phyloP scores from a whole-genome alignment of 2,888 invertebrate species.

The Zeuzera pyrina region DNA sequence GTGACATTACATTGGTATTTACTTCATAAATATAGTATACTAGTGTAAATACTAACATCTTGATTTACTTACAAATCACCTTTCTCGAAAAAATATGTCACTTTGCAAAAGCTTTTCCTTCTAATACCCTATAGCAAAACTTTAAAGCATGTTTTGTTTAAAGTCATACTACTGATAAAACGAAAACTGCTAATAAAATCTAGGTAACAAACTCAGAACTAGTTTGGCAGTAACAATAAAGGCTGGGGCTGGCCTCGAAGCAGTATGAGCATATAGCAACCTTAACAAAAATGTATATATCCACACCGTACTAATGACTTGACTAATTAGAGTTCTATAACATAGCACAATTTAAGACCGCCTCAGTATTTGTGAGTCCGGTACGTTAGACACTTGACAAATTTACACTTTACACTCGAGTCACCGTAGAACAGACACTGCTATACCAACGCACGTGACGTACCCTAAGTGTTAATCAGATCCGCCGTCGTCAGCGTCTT shows the following conservation, averaged over 20 bases:
- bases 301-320: conserved; percentile 55
- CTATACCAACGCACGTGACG: conserved; percentile 30
- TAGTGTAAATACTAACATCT: too few species aligned
- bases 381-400: conserved; percentile 48
- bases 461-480: conserved; percentile 46
- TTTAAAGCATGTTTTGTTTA: too few species aligned
- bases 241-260: conserved; percentile 59
- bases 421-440: conserved; percentile 47
- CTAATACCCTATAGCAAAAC: too few species aligned
- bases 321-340: conserved; percentile 50
- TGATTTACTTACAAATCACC: too few species aligned
- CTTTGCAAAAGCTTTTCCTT: too few species aligned
- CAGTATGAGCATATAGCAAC: conserved; percentile 50
- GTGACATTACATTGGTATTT: too few species aligned
- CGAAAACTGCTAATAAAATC: too few species aligned
- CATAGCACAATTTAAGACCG: conserved; percentile 53
- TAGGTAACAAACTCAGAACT: conserved; percentile 10
- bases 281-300: conserved; percentile 41
- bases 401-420: conserved; percentile 69
- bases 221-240: conserved; percentile 23
- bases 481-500: conserved; percentile 75
- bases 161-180: too few species aligned
- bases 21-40: too few species aligned
- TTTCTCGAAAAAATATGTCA: too few species aligned
- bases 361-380: conserved; percentile 42